Evolutionary conservation across 2,797 vertebrate species (phyloP).

Genomic region (Pipistrellus pipistrellus): DNA sequence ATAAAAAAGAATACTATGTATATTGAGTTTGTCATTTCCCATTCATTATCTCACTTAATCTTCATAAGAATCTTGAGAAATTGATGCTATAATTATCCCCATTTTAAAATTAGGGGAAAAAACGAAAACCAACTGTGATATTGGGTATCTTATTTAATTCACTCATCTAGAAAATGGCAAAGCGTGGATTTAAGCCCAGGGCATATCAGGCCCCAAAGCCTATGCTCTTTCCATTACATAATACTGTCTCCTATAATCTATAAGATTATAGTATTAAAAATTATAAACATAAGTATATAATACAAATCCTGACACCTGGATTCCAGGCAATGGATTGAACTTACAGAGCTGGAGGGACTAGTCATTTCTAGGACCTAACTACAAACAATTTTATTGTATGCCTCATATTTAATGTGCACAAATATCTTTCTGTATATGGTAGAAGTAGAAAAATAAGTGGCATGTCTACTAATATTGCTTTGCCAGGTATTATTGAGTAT

Average conservation of each 20-base stretch:
- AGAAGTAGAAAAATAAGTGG: slow-evolving; percentile 29
- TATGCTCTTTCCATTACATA: background rate
- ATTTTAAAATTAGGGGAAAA: slow-evolving; percentile 21
- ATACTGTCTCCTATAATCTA: background rate
- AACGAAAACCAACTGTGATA: background rate
- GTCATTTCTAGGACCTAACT: slow-evolving; percentile 44
- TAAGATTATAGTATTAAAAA: slow-evolving; percentile 26
- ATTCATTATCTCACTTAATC: slow-evolving; percentile 50
- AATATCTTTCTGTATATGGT: background rate
- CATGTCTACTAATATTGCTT: slow-evolving; percentile 11
- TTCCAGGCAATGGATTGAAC: slow-evolving; percentile 35
- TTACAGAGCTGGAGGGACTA: background rate
- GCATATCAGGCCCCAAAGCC: background rate
- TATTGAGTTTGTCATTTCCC: slow-evolving; percentile 22
- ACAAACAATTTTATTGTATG: background rate
- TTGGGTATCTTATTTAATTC: background rate
- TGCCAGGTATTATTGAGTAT: background rate
- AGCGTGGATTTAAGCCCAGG: background rate
- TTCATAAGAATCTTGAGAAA: slow-evolving; percentile 40
- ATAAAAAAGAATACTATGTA: background rate
- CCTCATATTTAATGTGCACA: slow-evolving; percentile 20
- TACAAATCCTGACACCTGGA: slow-evolving; percentile 5
- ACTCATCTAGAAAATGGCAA: slow-evolving; percentile 21
- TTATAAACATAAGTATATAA: slow-evolving; percentile 23
- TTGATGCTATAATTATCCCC: background rate